Evolutionary conservation across 2,797 vertebrate species (phyloP).

Genomic region (Poliocrania exsul): DNA sequence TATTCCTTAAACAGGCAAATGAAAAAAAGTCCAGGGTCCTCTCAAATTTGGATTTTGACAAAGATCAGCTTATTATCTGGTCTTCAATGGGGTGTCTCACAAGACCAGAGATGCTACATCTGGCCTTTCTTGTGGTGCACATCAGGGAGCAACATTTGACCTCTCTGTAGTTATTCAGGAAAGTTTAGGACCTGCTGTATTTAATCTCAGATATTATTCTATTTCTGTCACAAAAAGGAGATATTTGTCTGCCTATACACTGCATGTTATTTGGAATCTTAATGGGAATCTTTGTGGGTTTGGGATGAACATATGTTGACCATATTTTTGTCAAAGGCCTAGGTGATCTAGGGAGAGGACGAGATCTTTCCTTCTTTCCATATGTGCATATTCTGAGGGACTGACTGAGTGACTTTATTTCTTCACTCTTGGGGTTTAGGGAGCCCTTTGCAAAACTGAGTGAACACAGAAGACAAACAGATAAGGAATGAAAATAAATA

Average conservation of each 20-base stretch:
- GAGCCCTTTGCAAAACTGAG: background rate
- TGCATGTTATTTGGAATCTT: background rate
- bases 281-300: background rate
- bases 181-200: background rate
- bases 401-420: background rate
- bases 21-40: background rate
- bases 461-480: background rate
- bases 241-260: background rate
- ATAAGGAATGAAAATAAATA: background rate
- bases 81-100: background rate
- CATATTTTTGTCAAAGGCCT: background rate
- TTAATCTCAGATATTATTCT: background rate
- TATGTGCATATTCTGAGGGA: background rate
- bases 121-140: background rate
- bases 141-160: background rate
- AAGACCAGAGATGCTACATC: background rate
- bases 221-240: background rate
- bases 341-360: background rate
- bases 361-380: background rate
- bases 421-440: background rate
- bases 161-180: background rate
- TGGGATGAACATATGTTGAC: background rate
- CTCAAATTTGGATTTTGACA: background rate
- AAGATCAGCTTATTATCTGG: background rate
- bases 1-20: background rate